Conservation (phyloP, 2,888 invertebrate species). For the Orthonevra nobilis region DNA sequence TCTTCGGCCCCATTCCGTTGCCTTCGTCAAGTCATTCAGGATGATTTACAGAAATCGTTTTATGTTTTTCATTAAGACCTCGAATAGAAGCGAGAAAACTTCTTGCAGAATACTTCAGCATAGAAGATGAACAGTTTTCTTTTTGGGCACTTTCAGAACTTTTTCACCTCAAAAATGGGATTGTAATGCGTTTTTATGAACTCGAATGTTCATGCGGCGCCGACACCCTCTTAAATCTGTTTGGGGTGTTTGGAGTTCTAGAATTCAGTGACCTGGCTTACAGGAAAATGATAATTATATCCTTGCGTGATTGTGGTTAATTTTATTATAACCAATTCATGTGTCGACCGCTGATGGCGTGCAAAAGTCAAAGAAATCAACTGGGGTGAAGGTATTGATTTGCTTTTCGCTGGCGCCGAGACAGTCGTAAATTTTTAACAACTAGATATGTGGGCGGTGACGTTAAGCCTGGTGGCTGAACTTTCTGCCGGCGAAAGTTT, state of each 20-base stretch:
- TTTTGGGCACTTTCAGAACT: constrained; percentile 35
- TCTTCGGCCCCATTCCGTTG: too few species aligned
- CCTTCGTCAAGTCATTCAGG: constrained; percentile 23
- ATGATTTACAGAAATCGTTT: constrained; percentile 64
- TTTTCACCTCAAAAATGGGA: constrained; percentile 13
- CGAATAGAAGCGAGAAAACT: constrained; percentile 10
- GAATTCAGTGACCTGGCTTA: too few species aligned
- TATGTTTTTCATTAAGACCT: constrained; percentile 58
- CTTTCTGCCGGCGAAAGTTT: too few species aligned
- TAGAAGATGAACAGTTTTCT: background rate
- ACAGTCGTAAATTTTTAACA: constrained; percentile 35
- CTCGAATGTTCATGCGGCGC: background rate
- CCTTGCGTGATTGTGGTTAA: constrained; percentile 49
- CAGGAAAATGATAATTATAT: constrained; percentile 40
- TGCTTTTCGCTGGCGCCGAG: constrained; percentile 24
- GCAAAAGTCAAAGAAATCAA: constrained; percentile 51
- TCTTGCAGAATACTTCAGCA: background rate
- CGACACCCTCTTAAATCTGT: too few species aligned
- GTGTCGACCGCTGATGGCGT: constrained; percentile 54
- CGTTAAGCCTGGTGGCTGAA: too few species aligned
- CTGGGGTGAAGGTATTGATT: constrained; percentile 49
- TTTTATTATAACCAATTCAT: constrained; percentile 16
- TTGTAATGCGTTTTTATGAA: constrained; percentile 25
- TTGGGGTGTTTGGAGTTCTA: constrained; percentile 18
- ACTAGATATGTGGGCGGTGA: constrained; percentile 1